Evolutionary conservation across 2,113 vertebrate species (phyloP), one percentile per base, ranked within the genome.

Genomic region (Erpornis zantholeuca): DNA sequence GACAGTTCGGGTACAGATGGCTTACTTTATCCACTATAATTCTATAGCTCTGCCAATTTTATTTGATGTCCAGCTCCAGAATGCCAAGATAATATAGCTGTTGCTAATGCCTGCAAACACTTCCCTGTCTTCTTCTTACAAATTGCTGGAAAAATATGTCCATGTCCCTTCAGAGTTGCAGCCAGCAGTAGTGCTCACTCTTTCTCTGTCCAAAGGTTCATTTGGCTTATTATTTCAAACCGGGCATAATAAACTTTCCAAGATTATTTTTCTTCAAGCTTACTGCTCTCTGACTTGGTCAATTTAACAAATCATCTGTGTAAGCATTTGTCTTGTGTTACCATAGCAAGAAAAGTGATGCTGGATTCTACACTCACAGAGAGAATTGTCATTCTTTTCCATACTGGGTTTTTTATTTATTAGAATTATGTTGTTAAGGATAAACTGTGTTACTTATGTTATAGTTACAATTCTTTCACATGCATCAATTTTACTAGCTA

Each of bases 141-240:
- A 90, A 94, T 61, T 90, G 7, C 50, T 92, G 65, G 38, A 29
- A 92, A 56, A 83, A 40, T 57, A 90, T 29, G 45, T 71, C 25
- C 50, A 75, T 18, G 63, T 56, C 15, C 50, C 49, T 82, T 86
- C 81, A 68, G 36, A 93, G 8, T 15, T 76, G 21, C 17, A 78
- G 38, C 11, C 69, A 87, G 53, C 10, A 85, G 25, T 9, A 8
- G 16, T 60, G 29, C 52, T 88, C 22, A 3, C 36, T 81, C 7
- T 54, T 78, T 38, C 36, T 81, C 52, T 35, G 4, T 35, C 29
- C 42, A 81, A 82, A 69, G 50, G 50, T 68, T 96, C 35, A 81
- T 92, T 94, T 61, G 38, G 9, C n/a, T 93, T 69, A 44, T 80
- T 91, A 91, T 86, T 91, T 93, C 75, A 93, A 80, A 77, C 40